Conservation (phyloP, 1,140 invertebrate species). For the Aplysia californica region DNA sequence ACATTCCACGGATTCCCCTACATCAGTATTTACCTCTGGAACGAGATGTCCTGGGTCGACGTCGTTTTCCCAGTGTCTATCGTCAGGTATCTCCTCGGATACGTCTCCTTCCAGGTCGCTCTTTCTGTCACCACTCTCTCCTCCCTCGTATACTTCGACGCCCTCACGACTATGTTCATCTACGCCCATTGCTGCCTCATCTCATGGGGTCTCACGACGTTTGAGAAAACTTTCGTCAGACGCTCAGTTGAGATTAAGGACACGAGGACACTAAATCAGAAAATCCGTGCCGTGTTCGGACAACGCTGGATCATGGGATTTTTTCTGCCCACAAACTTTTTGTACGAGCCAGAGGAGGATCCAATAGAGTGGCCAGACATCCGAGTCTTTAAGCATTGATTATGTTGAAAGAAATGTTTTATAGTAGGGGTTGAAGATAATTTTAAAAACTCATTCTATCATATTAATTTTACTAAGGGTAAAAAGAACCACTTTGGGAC, state of each 20-base stretch:
- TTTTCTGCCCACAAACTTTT: conserved; percentile 37
- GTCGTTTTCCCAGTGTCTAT: conserved; percentile 39
- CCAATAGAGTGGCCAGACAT: conserved; percentile 44
- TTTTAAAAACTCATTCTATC: no score
- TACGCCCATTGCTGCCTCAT: conserved; percentile 25
- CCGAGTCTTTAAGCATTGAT: conserved; percentile 30
- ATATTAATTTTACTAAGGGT: not conserved
- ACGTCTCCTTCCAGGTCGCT: conserved; percentile 14
- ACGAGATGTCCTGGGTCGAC: conserved; percentile 34
- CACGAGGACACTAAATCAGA: conserved; percentile 26
- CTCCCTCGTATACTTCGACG: conserved; percentile 29
- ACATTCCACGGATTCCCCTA: conserved; percentile 29
- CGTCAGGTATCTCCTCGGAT: conserved; percentile 33
- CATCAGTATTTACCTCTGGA: conserved; percentile 29
- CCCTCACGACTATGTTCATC: conserved; percentile 31
- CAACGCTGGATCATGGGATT: conserved; percentile 42
- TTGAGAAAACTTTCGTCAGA: conserved; percentile 33
- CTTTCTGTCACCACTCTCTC: conserved; percentile 27
- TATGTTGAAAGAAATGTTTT: not conserved
- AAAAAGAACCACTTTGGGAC: not conserved
- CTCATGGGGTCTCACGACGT: conserved; percentile 37
- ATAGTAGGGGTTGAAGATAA: no score
- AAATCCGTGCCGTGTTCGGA: conserved; percentile 41
- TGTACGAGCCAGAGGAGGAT: conserved; percentile 40
- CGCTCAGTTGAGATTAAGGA: conserved; percentile 37